Evolutionary conservation across 2,113 vertebrate genomes (phyloP), one percentile per base, ranked within the genome.

Genomic region (Furnarius figulus): DNA sequence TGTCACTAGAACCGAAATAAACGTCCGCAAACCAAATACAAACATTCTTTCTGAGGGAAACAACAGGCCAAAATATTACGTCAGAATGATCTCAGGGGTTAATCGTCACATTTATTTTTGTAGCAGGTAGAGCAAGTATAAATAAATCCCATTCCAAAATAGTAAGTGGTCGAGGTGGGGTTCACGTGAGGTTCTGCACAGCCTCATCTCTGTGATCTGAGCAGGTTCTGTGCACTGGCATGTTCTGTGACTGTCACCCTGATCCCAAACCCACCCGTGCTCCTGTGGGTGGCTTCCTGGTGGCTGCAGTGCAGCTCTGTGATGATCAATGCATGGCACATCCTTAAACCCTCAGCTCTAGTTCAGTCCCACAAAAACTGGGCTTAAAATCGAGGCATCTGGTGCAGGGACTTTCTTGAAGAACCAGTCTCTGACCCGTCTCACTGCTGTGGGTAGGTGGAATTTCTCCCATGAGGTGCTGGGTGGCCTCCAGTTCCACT

Each of bases 1-100:
- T 97, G 97, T 97, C 96, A 97, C 94, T 90, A 93, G 94, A 97
- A 96, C 88, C 92, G 91, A 88, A 97, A 94, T 92, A 91, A 94
- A 96, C 14, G 37, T 94, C 96, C 50, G 6, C 93, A 92, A 92
- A 95, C 96, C 97, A 97, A 96, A 97, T 92, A 91, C 55, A 94
- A 87, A 30, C 25, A 90, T 56, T 59, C 70, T 97, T 97, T 95
- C 94, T 88, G 17, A 94, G 93, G 97, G 94, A 87, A 89, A 90
- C 78, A 96, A 87, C 31, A 85, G 92, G 95, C 95, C 96, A 83
- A 95, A 80, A 73, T 89, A 35, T 62, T 79, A 44, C 30, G 92
- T 91, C 93, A 96, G 97, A 78, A 92, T 87, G 94, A 94, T 93
- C 97, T 98, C 97, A 96, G 98, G 97, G 96, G 94, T 93, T 90